Evolutionary conservation across 2,113 vertebrate genomes (phyloP), one percentile per base, ranked within the genome.

Genomic region (Sceloporus undulatus): DNA sequence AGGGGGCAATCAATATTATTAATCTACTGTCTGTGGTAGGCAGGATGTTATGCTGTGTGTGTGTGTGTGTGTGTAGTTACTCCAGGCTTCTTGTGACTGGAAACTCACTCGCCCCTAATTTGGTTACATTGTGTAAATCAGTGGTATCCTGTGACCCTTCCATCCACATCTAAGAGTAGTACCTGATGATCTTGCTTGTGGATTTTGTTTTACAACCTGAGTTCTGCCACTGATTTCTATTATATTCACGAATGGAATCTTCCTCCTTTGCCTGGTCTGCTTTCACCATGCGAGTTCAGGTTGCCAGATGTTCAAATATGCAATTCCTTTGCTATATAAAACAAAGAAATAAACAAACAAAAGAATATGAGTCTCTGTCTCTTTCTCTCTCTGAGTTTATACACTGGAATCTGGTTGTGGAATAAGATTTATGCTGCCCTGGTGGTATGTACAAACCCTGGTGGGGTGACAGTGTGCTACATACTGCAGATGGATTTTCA

Each of bases 1-100:
- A 77, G 65, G 81, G 79, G 62, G n/a, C 79, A 68, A 81, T 75
- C 79, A 82, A 77, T 70, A 16, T 62, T 79, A 81, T 89, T 89
- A 83, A 77, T 85, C 73, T 82, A 56, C 74, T 82, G 84, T 16
- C 40, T 65, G 88, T 82, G 73, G 84, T 82, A 34, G 79, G n/a
- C 9, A 38, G 52, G 40, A 66, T 48, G 18, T 62, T 83, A 74
- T 34, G 65, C n/a, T 34, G 34, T 34, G 34, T 34, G 34, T 34
- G 34, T 34, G 84, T 7, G 7, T 48, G 48, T 48, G 48, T 48
- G 82, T 73, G 62, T 77, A 62, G 56, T 70, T 76, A 82, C 79
- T 68, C 52, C 16, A 77, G 18, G 56, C 40, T 65, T 85, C 13
- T 79, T 27, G 68, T 78, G 62, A 77, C n/a, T 68, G 54, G 59